Conservation (phyloP, 2,797 vertebrate genomes). For the Esox masquinongy region DNA sequence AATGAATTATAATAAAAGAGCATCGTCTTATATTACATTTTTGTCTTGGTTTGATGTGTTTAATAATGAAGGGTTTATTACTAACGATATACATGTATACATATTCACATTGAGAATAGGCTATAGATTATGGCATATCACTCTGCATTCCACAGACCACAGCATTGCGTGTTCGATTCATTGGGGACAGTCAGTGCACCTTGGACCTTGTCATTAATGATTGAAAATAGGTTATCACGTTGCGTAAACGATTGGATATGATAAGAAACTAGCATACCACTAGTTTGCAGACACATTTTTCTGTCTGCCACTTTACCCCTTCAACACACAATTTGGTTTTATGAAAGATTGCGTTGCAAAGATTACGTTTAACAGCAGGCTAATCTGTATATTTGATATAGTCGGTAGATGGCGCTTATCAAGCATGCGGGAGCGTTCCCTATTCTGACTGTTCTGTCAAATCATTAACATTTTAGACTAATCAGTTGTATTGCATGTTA, state of each 20-base stretch:
- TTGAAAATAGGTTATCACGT: neutral
- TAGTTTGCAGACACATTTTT: neutral
- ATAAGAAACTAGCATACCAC: neutral
- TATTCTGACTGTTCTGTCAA: neutral
- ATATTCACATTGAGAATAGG: neutral
- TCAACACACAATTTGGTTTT: neutral
- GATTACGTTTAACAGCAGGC: neutral
- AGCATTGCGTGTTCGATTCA: neutral
- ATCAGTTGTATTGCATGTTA: neutral
- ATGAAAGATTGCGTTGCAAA: neutral
- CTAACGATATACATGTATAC: neutral
- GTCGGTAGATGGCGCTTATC: slow-evolving; percentile 48
- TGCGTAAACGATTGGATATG: neutral
- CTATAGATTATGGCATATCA: neutral
- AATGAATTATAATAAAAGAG: slow-evolving; percentile 60
- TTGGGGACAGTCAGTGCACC: neutral
- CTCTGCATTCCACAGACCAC: neutral
- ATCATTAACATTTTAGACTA: neutral
- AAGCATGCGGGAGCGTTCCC: neutral
- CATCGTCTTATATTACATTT: slow-evolving; percentile 41
- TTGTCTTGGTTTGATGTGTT: slow-evolving; percentile 26
- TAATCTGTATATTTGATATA: too few species aligned
- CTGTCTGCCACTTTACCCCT: neutral
- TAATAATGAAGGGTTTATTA: neutral
- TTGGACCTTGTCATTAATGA: slow-evolving; percentile 1